phyloP scores from a whole-genome alignment of 2,797 vertebrate genomes.

The Carcharodon carcharias region DNA sequence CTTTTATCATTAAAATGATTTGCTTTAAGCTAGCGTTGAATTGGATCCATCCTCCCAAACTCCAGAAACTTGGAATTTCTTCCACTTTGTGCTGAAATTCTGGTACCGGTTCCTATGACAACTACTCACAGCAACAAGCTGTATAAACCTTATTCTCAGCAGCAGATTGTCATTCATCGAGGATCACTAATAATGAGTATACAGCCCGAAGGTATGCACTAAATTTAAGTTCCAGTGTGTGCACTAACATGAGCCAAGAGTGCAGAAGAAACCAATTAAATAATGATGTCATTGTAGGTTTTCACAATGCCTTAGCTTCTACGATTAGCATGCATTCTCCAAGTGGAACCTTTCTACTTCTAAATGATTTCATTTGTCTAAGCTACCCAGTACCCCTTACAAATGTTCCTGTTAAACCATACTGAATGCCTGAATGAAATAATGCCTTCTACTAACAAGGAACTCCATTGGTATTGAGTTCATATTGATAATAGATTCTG shows the following conservation, averaged over 20 bases:
- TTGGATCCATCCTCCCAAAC: background rate
- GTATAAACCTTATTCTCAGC: background rate
- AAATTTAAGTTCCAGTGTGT: background rate
- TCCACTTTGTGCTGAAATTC: background rate
- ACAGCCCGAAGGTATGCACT: background rate
- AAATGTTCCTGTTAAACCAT: background rate
- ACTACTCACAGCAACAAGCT: background rate
- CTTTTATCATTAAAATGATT: background rate
- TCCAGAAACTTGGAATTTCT: background rate
- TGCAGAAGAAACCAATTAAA: conserved; percentile 24
- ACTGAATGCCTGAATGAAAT: background rate
- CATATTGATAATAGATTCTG: background rate
- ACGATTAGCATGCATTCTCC: background rate
- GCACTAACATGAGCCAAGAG: background rate
- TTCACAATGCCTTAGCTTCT: background rate
- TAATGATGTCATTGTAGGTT: background rate
- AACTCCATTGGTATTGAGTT: background rate
- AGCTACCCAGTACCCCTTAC: background rate
- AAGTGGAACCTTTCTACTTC: background rate
- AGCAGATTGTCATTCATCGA: background rate
- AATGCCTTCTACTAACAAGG: background rate
- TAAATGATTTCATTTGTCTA: background rate
- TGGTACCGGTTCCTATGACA: conserved; percentile 25
- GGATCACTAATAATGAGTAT: background rate
- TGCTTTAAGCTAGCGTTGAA: background rate